phyloP scores from a whole-genome alignment of 1,140 invertebrate genomes.

The Dryas iulia region DNA sequence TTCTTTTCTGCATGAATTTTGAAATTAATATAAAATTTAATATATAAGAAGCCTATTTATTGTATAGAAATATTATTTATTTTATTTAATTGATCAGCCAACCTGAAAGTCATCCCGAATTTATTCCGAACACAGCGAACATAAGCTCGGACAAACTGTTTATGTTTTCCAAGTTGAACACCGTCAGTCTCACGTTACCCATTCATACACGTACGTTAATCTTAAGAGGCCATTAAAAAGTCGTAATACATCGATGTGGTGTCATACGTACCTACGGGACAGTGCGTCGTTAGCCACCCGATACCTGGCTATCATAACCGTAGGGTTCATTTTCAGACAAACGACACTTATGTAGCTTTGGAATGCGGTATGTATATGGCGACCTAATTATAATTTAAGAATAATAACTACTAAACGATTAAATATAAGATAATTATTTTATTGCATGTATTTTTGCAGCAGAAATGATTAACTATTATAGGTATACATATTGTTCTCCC shows the following conservation, averaged over 20 bases:
- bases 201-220: slow-evolving; percentile 69
- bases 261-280: slow-evolving; percentile 70
- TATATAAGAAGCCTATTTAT: too few species aligned
- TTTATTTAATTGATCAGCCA: not conserved
- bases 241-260: slow-evolving; percentile 61
- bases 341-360: slow-evolving; percentile 43
- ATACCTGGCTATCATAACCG: slow-evolving; percentile 70
- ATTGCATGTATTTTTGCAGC: not conserved
- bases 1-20: slow-evolving; percentile 15
- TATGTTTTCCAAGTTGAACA: slow-evolving; percentile 63
- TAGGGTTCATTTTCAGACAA: slow-evolving; percentile 56
- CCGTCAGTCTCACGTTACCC: slow-evolving; percentile 67
- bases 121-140: slow-evolving; percentile 44
- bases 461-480: not conserved
- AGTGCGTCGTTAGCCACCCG: slow-evolving; percentile 74
- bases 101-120: slow-evolving; percentile 34
- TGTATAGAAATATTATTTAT: too few species aligned
- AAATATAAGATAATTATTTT: not conserved
- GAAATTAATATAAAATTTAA: too few species aligned
- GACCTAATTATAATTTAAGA: not conserved
- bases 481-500: slow-evolving; percentile 1
- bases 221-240: slow-evolving; percentile 74
- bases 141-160: slow-evolving; percentile 62
- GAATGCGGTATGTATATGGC: slow-evolving; percentile 35
- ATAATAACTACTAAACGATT: not conserved